Conservation (phyloP, 2,113 vertebrate genomes). For the Sminthopsis crassicaudata region DNA sequence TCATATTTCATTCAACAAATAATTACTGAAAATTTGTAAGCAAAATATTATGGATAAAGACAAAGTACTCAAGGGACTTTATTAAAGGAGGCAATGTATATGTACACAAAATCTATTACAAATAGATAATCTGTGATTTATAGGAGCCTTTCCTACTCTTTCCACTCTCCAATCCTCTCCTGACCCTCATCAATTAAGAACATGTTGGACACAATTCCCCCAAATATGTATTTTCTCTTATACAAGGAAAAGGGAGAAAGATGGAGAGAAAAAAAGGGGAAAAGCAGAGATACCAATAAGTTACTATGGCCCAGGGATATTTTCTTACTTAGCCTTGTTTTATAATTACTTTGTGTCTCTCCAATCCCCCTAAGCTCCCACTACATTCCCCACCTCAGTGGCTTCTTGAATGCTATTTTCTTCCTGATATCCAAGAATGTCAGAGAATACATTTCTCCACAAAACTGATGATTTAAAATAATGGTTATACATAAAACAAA, state of each 20-base stretch:
- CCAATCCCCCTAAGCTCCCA: no score
- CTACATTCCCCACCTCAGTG: background rate
- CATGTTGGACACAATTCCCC: background rate
- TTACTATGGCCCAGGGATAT: background rate
- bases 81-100: background rate
- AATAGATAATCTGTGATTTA: background rate
- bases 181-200: background rate
- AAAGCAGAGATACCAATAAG: background rate
- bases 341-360: background rate
- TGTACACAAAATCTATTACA: background rate
- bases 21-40: background rate
- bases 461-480: background rate
- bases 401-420: background rate
- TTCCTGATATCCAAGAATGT: background rate
- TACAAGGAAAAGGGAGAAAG: background rate
- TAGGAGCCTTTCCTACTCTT: background rate
- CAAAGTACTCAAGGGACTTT: background rate
- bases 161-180: background rate
- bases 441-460: background rate
- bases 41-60: background rate
- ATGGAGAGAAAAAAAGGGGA: background rate
- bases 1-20: background rate
- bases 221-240: background rate
- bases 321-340: background rate
- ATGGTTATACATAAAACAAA: background rate